These are phyloP conservation scores for Aspidoscelis tigris DNA, from an alignment of 2,113 vertebrate species.

Conservation along the genomic window DNA sequence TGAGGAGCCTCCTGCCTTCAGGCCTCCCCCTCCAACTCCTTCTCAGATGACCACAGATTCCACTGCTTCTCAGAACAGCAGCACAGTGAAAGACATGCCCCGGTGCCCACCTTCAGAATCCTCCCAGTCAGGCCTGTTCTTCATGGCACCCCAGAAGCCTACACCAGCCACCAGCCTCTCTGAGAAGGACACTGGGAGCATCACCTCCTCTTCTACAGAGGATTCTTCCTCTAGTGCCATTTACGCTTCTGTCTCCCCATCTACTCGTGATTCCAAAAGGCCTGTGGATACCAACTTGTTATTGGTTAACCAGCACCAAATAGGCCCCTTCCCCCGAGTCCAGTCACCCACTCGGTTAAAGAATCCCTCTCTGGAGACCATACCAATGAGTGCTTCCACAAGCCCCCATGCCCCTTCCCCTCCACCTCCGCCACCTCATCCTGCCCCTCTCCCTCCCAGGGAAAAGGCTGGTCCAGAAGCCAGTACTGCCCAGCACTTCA, in stretches of 20 bases:
- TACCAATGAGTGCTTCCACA: slow-evolving; percentile 37
- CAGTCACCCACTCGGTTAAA: slow-evolving; percentile 83
- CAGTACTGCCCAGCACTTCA: slow-evolving; percentile 84
- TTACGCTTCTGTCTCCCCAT: slow-evolving; percentile 71
- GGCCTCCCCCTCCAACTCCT: slow-evolving; percentile 78
- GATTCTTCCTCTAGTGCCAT: slow-evolving; percentile 66
- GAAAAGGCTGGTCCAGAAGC: slow-evolving; percentile 68
- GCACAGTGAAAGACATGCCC: slow-evolving; percentile 64
- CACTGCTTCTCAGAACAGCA: slow-evolving; percentile 54
- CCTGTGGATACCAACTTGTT: slow-evolving; percentile 80
- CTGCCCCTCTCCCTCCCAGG: slow-evolving; percentile 64
- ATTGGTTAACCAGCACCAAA: slow-evolving; percentile 80
- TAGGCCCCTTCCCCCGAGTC: slow-evolving; percentile 93
- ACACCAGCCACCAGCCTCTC: slow-evolving; percentile 52
- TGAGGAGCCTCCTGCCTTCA: slow-evolving; percentile 84
- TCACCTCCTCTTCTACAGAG: slow-evolving; percentile 48
- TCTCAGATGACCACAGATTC: slow-evolving; percentile 48
- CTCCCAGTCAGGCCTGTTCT: slow-evolving; percentile 87
- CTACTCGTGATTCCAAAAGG: slow-evolving; percentile 60
- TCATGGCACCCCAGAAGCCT: slow-evolving; percentile 78
- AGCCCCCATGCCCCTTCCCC: slow-evolving; percentile 47
- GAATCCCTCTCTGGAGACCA: slow-evolving; percentile 51
- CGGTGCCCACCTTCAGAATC: slow-evolving; percentile 84
- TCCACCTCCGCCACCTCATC: neutral
- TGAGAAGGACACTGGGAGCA: slow-evolving; percentile 64